A percentile compares a stretch with the other conserved stretches of the same genome.
phyloP scores from a whole-genome alignment of 1,140 invertebrate genomes.

The Diachasma alloeum region DNA sequence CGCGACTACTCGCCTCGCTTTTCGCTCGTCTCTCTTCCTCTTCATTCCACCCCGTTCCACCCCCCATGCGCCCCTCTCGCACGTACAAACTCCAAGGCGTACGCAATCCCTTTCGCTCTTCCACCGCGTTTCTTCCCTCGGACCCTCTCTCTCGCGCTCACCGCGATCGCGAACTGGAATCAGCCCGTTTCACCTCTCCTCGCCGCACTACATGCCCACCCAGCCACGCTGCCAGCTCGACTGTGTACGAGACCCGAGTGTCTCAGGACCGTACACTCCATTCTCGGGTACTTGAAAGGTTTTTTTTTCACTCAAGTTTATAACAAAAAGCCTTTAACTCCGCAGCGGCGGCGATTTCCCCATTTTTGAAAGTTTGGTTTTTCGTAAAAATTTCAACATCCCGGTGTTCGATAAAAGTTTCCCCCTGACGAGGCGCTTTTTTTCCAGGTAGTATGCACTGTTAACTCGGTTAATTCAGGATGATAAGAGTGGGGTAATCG shows the following conservation, averaged over 20 bases:
- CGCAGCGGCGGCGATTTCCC: background rate
- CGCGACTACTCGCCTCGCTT: slow-evolving; percentile 6
- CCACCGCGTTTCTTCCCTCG: background rate
- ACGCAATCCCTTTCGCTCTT: background rate
- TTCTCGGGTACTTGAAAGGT: background rate
- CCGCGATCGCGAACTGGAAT: slow-evolving; percentile 8
- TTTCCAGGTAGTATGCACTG: background rate
- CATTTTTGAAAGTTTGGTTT: background rate
- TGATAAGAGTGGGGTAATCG: background rate
- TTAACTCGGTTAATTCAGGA: background rate
- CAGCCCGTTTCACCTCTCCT: slow-evolving; percentile 19
- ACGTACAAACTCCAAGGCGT: slow-evolving; percentile 20
- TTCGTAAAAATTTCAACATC: background rate
- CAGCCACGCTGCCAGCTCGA: slow-evolving; percentile 48
- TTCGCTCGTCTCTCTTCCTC: background rate
- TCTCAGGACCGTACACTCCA: slow-evolving; percentile 45
- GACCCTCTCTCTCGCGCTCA: slow-evolving; percentile 21
- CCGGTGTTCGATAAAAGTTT: background rate
- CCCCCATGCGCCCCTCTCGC: background rate
- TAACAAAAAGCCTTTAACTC: too few relatives aligned
- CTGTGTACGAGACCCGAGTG: slow-evolving; percentile 34
- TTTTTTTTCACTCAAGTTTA: background rate
- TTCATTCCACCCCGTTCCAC: background rate
- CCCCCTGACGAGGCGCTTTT: background rate
- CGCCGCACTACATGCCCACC: slow-evolving; percentile 38